Evolutionary conservation across 2,888 invertebrate genomes (phyloP).

Genomic region (Pachydiplax longipennis): DNA sequence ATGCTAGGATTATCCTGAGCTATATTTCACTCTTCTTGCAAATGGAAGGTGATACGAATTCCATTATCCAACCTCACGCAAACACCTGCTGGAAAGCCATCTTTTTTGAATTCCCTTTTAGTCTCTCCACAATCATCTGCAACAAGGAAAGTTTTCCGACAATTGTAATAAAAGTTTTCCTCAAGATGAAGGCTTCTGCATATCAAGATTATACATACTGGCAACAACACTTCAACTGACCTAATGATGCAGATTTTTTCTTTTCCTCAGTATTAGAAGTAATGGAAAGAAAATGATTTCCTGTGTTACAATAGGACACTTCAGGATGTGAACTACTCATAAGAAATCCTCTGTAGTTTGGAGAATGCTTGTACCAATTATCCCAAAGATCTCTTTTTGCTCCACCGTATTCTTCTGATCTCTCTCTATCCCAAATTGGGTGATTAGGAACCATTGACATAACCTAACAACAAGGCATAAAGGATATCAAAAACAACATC

Average conservation of each 20-base stretch:
- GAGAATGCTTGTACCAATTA: not conserved
- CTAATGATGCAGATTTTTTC: not conserved
- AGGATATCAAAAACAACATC: no score
- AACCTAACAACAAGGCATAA: not conserved
- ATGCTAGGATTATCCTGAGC: no score
- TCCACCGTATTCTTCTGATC: not conserved
- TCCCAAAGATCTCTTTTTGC: not conserved
- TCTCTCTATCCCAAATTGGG: not conserved
- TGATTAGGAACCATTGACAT: slow-evolving; percentile 12
- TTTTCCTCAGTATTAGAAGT: not conserved
- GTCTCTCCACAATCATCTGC: not conserved
- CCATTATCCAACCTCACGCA: not conserved
- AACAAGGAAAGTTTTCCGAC: not conserved
- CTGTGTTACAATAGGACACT: not conserved
- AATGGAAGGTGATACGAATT: not conserved
- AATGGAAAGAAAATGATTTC: not conserved
- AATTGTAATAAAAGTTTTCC: not conserved
- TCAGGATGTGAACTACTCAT: not conserved
- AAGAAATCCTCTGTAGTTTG: not conserved
- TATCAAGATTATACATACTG: not conserved
- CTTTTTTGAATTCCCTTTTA: not conserved
- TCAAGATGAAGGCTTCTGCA: not conserved
- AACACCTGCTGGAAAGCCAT: not conserved
- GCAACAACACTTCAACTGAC: not conserved
- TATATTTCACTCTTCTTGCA: not conserved